Conservation (phyloP, 2,888 invertebrate species). For the Diaphora mendica region DNA sequence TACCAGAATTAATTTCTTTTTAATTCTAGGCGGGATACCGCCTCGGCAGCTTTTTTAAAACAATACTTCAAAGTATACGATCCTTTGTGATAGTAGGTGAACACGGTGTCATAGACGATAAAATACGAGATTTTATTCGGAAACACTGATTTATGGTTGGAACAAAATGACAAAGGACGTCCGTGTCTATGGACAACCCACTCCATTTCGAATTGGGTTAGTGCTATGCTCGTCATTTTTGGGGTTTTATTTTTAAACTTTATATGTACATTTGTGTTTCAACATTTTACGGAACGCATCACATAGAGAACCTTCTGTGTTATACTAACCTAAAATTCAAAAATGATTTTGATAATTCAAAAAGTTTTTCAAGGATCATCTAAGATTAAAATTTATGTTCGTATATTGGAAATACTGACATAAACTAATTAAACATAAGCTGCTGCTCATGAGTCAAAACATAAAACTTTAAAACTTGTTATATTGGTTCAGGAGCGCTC, state of each 20-base stretch:
- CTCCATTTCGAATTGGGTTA: conserved; percentile 9
- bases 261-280: neutral
- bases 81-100: conserved; percentile 35
- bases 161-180: conserved; percentile 16
- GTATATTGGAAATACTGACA: neutral
- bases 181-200: conserved; percentile 3
- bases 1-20: conserved; percentile 7
- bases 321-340: neutral
- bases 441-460: neutral
- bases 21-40: too few species aligned
- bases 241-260: neutral
- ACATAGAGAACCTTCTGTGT: neutral
- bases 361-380: too few species aligned
- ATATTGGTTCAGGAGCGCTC: neutral
- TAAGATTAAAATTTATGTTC: neutral
- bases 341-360: too few species aligned
- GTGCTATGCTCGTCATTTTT: neutral
- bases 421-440: neutral
- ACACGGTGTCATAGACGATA: conserved; percentile 38
- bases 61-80: conserved; percentile 18
- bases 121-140: conserved; percentile 22
- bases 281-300: neutral
- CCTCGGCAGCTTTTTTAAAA: conserved; percentile 40
- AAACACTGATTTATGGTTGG: conserved; percentile 22
- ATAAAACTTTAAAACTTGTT: neutral